Evolutionary conservation across 2,888 invertebrate genomes (phyloP), one percentile per base, ranked within the genome.

Genomic region (Pseudoips prasinana): DNA sequence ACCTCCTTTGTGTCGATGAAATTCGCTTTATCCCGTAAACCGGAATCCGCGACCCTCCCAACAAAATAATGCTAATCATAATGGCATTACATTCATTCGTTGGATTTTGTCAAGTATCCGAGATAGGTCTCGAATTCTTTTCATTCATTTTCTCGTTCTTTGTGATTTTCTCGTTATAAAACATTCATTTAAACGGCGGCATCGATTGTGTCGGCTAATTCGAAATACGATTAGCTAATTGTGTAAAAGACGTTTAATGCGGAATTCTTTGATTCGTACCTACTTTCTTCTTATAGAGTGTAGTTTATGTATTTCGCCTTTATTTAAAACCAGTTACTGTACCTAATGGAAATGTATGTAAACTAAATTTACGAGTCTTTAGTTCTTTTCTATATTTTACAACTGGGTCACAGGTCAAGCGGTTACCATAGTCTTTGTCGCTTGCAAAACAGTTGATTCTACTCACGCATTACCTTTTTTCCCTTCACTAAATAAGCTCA

Each of bases 41-140:
- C 81, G 83, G 86, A 83, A 85, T 86, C 74, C 63, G 61, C 71
- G 69, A 77, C 75, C 84, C 84, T 83, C 67, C 70, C 64, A 55
- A 58, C 63, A 66, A 73, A 83, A 84, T 86, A 84, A 86, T 84
- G 84, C 86, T 87, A 87, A 88, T 88, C 84, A 79, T 86, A 87
- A 87, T 85, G 73, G 80, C 77, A 87, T 85, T 87, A 87, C 84
- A 82, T 85, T 85, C 81, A 84, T 85, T 84, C 81, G 69, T 48
- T 55, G 81, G 75, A 81, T 82, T 78, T 81, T 77, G 76, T 86
- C 76, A 78, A 86, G 86, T 82, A 81, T 84, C 73, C 62, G 56
- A 68, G 74, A 74, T 73, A 67, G 68, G 60, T 48, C 55, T 55
- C 58, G 67, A 64, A 67, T 72, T 76, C 75, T 65, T 71, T 69